Conservation (phyloP, 1,140 invertebrate genomes). For the Tetramorium simillimum region DNA sequence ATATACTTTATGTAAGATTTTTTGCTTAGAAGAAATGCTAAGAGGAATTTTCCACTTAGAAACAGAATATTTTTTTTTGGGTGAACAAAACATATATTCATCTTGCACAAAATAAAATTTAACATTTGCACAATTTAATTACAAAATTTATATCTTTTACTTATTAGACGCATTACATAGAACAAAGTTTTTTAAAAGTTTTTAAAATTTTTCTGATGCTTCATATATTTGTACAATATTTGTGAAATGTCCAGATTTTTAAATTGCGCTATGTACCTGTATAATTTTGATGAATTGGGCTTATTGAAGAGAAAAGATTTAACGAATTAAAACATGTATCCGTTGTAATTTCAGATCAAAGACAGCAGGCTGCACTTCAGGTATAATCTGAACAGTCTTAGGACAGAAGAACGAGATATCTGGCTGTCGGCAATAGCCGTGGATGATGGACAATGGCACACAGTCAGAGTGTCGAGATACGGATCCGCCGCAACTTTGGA, state of each 20-base stretch:
- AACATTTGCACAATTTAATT: no score
- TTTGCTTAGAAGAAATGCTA: no score
- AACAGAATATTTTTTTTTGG: no score
- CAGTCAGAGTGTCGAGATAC: slow-evolving; percentile 94
- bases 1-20: no score
- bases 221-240: no score
- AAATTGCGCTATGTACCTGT: neutral
- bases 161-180: neutral
- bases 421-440: slow-evolving; percentile 96
- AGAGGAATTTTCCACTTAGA: no score
- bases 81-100: no score
- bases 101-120: neutral
- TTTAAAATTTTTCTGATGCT: neutral
- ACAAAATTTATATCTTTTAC: neutral
- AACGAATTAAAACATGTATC: neutral
- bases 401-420: slow-evolving; percentile 95
- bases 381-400: slow-evolving; percentile 96
- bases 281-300: neutral
- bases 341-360: slow-evolving; percentile 88
- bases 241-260: neutral
- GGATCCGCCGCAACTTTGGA: slow-evolving; percentile 97
- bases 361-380: slow-evolving; percentile 95
- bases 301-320: neutral
- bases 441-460: slow-evolving; percentile 99
- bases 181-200: neutral